Conservation (phyloP, 2,888 invertebrate species). For the Cosmopolites sordidus region DNA sequence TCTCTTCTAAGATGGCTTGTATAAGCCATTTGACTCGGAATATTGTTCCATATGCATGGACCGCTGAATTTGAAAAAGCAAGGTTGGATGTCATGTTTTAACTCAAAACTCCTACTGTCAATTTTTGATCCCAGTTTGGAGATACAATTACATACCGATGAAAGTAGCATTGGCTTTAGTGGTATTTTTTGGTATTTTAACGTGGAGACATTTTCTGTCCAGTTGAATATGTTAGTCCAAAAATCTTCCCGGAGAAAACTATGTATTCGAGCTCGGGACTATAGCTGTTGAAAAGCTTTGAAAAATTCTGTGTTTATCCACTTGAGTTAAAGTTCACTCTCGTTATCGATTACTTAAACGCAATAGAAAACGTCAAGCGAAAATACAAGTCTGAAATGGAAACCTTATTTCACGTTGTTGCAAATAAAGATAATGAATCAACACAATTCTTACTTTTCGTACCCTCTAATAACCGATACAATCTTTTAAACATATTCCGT, state of each 20-base stretch:
- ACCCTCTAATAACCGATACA: too few relatives aligned
- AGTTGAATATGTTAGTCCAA: constrained; percentile 6
- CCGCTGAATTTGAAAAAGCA: neutral
- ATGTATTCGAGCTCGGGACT: constrained; percentile 5
- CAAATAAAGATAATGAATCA: too few relatives aligned
- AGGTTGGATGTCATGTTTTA: neutral
- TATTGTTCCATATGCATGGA: neutral
- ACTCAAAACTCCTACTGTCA: neutral
- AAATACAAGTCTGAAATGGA: too few relatives aligned
- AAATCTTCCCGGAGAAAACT: neutral
- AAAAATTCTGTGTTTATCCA: constrained; percentile 3
- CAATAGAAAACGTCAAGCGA: too few relatives aligned
- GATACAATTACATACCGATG: constrained; percentile 6
- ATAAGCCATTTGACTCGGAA: neutral
- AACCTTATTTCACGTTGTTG: too few relatives aligned
- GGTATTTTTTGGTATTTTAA: constrained; percentile 3
- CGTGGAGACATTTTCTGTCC: neutral
- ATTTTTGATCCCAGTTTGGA: neutral
- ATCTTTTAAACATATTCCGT: too few relatives aligned
- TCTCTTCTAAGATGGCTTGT: neutral
- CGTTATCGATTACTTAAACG: neutral
- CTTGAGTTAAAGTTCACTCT: neutral
- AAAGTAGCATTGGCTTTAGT: neutral
- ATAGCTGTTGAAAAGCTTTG: constrained; percentile 4
- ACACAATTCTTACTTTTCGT: too few relatives aligned